Evolutionary conservation across 2,888 invertebrate species (phyloP).

Genomic region (Ceratothoa steindachneri): DNA sequence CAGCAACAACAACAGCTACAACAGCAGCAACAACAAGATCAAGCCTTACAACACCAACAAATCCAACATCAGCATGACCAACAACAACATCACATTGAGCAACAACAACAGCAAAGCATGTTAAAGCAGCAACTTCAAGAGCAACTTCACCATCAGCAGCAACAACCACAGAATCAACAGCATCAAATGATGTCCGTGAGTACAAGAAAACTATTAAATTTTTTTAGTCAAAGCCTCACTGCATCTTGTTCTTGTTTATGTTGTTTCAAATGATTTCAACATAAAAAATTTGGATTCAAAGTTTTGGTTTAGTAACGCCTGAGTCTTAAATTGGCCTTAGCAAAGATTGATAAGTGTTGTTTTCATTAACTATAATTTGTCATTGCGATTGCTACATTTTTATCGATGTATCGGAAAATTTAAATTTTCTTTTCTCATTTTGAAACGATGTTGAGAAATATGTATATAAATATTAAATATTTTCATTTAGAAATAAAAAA

Average conservation of each 20-base stretch:
- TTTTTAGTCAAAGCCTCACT: neutral
- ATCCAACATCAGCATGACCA: neutral
- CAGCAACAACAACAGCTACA: constrained; percentile 1
- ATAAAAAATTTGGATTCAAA: neutral
- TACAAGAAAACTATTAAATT: neutral
- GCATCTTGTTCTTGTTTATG: neutral
- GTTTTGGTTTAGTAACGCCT: too few relatives aligned
- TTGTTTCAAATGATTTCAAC: neutral
- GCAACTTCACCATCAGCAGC: constrained; percentile 14
- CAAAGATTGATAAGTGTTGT: neutral
- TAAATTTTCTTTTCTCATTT: too few relatives aligned
- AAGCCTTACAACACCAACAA: neutral
- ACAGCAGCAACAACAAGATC: constrained; percentile 3
- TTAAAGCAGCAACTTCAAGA: constrained; percentile 17
- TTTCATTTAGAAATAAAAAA: too few relatives aligned
- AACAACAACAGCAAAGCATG: constrained; percentile 14
- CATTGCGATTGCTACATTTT: too few relatives aligned
- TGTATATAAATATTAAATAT: too few relatives aligned
- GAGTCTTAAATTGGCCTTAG: neutral
- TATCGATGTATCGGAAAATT: too few relatives aligned
- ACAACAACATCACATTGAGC: neutral
- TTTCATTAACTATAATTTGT: too few relatives aligned
- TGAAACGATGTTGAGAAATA: too few relatives aligned
- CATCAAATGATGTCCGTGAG: constrained; percentile 5
- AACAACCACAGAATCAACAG: constrained; percentile 14